phyloP scores from a whole-genome alignment of 2,888 invertebrate species.

The Gandaritis pyraliata region DNA sequence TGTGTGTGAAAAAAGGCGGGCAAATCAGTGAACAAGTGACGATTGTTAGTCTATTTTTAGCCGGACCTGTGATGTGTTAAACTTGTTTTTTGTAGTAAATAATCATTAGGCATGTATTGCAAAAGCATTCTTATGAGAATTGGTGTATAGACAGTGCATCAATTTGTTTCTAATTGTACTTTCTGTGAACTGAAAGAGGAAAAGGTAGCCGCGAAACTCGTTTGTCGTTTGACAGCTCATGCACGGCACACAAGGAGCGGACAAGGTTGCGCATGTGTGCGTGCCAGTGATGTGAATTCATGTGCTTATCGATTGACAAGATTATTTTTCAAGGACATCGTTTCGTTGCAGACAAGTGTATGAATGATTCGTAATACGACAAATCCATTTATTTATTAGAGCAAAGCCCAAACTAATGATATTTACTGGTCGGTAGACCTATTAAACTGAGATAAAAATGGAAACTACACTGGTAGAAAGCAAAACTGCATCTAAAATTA shows the following conservation, averaged over 20 bases:
- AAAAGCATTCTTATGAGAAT: slow-evolving; percentile 49
- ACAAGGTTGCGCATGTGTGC: slow-evolving; percentile 67
- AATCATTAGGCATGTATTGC: slow-evolving; percentile 40
- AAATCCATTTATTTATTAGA: slow-evolving; percentile 4
- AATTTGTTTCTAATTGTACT: slow-evolving; percentile 48
- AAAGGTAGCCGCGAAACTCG: slow-evolving; percentile 72
- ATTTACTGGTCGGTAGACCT: neutral
- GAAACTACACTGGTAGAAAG: slow-evolving; percentile 55
- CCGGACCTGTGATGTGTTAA: slow-evolving; percentile 64
- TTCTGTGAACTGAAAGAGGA: slow-evolving; percentile 48
- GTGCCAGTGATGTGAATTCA: slow-evolving; percentile 79
- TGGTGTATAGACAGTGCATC: slow-evolving; percentile 38
- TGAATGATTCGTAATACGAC: slow-evolving; percentile 40
- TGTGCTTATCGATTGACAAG: slow-evolving; percentile 79
- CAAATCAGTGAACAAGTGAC: slow-evolving; percentile 75
- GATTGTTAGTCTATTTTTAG: slow-evolving; percentile 77
- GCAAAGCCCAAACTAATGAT: slow-evolving; percentile 5
- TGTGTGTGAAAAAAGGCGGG: slow-evolving; percentile 73
- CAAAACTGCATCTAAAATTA: slow-evolving; percentile 50
- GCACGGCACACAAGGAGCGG: slow-evolving; percentile 56
- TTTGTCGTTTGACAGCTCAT: slow-evolving; percentile 76
- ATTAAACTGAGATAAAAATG: slow-evolving; percentile 51
- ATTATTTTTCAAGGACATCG: slow-evolving; percentile 77
- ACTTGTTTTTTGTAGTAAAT: slow-evolving; percentile 53
- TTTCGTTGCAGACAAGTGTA: slow-evolving; percentile 40